Evolutionary conservation across 1,140 invertebrate genomes (phyloP).

Genomic region (Panagrolaimus sp.): DNA sequence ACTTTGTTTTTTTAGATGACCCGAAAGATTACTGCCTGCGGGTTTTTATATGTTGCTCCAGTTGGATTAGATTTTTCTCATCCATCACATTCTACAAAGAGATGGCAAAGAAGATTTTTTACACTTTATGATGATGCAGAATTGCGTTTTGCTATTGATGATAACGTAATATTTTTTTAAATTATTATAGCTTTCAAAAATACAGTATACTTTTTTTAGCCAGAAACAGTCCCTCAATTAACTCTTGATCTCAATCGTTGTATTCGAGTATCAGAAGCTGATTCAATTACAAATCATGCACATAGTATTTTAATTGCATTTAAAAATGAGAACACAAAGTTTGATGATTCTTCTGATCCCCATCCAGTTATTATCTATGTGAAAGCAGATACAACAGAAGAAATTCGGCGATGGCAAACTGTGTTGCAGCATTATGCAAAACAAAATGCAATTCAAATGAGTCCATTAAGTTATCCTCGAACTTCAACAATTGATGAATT

Average conservation of each 20-base stretch:
- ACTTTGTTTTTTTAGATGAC: constrained; percentile 73
- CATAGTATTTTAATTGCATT: constrained; percentile 22
- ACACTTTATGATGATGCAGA: constrained; percentile 94
- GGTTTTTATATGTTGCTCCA: constrained; percentile 92
- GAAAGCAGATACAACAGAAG: constrained; percentile 56
- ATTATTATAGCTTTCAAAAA: constrained; percentile 24
- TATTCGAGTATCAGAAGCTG: constrained; percentile 57
- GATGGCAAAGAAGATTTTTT: constrained; percentile 94
- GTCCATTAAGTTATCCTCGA: not conserved
- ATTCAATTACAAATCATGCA: constrained; percentile 53
- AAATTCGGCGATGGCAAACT: constrained; percentile 62
- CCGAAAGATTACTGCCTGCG: constrained; percentile 86
- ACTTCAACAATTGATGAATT: not conserved
- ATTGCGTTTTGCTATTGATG: constrained; percentile 87
- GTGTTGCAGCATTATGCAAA: constrained; percentile 60
- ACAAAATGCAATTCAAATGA: constrained; percentile 52
- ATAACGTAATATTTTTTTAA: constrained; percentile 72
- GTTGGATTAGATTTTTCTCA: constrained; percentile 85
- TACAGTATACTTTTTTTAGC: constrained; percentile 65
- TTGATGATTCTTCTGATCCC: constrained; percentile 15
- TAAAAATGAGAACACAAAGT: constrained; percentile 3
- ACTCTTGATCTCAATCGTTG: constrained; percentile 78
- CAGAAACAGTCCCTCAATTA: constrained; percentile 86
- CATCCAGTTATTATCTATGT: constrained; percentile 55
- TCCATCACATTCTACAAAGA: constrained; percentile 85